Evolutionary conservation across 2,888 invertebrate genomes (phyloP), one percentile per base, ranked within the genome.

Genomic region (Scaptomyza tumidula): DNA sequence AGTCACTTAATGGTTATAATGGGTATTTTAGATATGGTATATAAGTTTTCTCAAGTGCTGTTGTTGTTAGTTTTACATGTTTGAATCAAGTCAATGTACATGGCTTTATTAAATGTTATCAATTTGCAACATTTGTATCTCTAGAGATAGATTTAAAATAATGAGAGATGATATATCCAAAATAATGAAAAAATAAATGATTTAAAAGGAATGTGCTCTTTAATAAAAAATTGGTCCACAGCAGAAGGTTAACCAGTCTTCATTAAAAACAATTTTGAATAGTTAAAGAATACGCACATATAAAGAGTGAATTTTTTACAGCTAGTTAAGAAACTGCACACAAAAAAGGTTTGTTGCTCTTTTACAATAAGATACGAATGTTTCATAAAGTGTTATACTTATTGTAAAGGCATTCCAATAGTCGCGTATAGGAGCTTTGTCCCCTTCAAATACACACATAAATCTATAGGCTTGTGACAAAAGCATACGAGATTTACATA

Each of bases 401-500:
- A 33, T 33, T 50, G 35, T 11, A 14, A 5, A 27, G 60, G 50
- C 57, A 66, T 45, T 14, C 10, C 31, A 7, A n/a, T n/a, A 74
- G 69, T 74, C 75, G 55, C 7, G 7, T 7, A 67, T 14, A 19
- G 44, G 54, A 7, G 16, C 6, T 4, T 24, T 2, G 5, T 4
- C 33, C 14, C 37, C 24, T n/a, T 27, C 29, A n/a, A n/a, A 24
- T 19, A 45, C 45, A 6, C 46, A 16, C 1, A 6, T 4, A 24
- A 24, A 24, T 2, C 1, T 24, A 24, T 19, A 56, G 33, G 16
- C 43, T 6, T 13, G 11, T 16, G n/a, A 7, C 13, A 54, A 19
- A 46, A 39, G 49, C 29, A 46, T 49, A 45, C 73, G 41, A 27
- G 61, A 59, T 56, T 62, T 61, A 44, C 55, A 60, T 58, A 63